Base-by-base conservation (phyloP, 2,888 invertebrate genomes). In the Xestia sexstrigata region DNA sequence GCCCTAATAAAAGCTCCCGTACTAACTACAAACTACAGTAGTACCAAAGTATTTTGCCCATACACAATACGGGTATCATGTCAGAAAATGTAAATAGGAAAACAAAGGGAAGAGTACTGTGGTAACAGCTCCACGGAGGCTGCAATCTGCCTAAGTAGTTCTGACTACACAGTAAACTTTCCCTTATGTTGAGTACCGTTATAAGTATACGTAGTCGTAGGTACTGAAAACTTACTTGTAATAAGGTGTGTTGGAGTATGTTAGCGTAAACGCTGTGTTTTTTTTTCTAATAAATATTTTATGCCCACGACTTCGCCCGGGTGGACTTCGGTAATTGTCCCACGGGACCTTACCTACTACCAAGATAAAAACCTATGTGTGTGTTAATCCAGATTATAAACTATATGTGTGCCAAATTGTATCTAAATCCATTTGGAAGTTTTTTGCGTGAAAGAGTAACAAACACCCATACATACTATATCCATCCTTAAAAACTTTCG, bases 91-190 rank as follows among this genome's bases (percentile, higher is more conserved):
- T 42, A 73, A 72, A 80, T 67, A 52, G 65, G 39, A 71, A 81
- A 81, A 84, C 81, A 84, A 83, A 84, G 74, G 35, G 45, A 49
- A 68, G 78, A 73, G 73, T 35, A 35, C 1, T 35, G 62, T 70
- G 80, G 81, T 83, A 62, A 70, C 45, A 70, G 65, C 35, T 80
- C 60, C 52, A 70, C 72, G 74, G 62, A 47, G 55, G 20, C 70
- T 74, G 78, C 74, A 83, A 83, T 83, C 84, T 74, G 65, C 71
- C 73, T 83, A 78, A 83, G 83, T 83, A 81, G 78, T 83, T 74
- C 81, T 74, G 70, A 58, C 70, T 74, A 71, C 78, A 78, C 42
- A 66, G 65, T 66, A 65, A 82, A 84, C 74, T 81, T 84, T 42
- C n/a, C 63, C 26, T 52, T 70, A 62, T 49, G 52, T 30, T 74